Evolutionary conservation across 2,113 vertebrate genomes (phyloP).

Genomic region (rabbit (Oryctolagus cuniculus)): mOryCun1.1 NC_091439.1:77199501-77200000

Average conservation of each 20-base stretch:
- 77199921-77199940: too few species aligned
- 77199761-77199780: not conserved
- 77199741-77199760: not conserved
- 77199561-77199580: not conserved
- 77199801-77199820: too few species aligned
- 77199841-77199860: too few species aligned
- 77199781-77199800: too few species aligned
- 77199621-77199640: constrained; percentile 79
- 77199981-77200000: too few species aligned
- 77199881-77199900: too few species aligned
- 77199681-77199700: constrained; percentile 69
- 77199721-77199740: constrained; percentile 68
- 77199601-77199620: rapidly evolving
- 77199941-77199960: too few species aligned
- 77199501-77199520: not conserved
- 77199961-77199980: too few species aligned
- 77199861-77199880: too few species aligned
- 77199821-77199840: too few species aligned
- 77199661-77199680: constrained; percentile 67
- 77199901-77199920: too few species aligned
- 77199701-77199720: constrained; percentile 78
- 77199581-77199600: not conserved
- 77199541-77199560: not conserved
- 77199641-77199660: constrained; percentile 68
- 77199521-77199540: not conserved